Percentiles rank a stretch among this genome's conserved stretches.
phyloP scores from a whole-genome alignment of 1,140 invertebrate genomes.

The Drosophila athabasca region DNA sequence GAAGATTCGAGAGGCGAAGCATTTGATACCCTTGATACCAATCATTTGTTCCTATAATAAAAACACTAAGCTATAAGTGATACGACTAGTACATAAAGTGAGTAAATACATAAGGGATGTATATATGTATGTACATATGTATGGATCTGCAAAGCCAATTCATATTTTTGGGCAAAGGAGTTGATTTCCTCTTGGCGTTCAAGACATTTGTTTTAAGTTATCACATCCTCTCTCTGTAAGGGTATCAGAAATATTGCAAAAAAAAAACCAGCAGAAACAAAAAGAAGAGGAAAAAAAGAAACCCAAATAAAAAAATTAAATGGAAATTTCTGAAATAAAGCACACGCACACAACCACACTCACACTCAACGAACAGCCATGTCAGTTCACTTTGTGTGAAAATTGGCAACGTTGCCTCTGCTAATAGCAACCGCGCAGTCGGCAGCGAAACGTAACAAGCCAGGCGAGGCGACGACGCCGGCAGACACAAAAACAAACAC shows the following conservation, averaged over 20 bases:
- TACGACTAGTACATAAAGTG: too few relatives aligned
- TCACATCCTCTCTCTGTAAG: too few relatives aligned
- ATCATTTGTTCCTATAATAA: too few relatives aligned
- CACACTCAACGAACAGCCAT: constrained; percentile 3
- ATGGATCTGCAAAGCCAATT: background rate
- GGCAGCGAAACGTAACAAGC: constrained; percentile 20
- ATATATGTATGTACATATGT: background rate
- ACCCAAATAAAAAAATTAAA: constrained; percentile 80
- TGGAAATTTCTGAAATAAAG: constrained; percentile 81
- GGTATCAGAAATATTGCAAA: constrained; percentile 58
- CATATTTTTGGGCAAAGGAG: background rate
- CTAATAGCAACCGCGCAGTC: constrained; percentile 2
- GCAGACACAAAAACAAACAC: constrained; percentile 61
- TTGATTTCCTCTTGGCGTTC: too few relatives aligned
- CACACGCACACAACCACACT: constrained; percentile 42
- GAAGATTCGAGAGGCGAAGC: too few relatives aligned
- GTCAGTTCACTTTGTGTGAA: constrained; percentile 40
- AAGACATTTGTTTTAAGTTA: too few relatives aligned
- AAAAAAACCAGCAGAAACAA: constrained; percentile 41
- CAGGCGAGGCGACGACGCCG: constrained; percentile 46
- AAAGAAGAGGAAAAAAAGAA: constrained; percentile 52
- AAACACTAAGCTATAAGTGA: too few relatives aligned
- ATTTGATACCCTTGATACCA: too few relatives aligned
- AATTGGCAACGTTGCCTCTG: constrained; percentile 63
- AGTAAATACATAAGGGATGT: too few relatives aligned